Conservation (phyloP, 2,113 vertebrate species). For the Lates calcarifer region DNA sequence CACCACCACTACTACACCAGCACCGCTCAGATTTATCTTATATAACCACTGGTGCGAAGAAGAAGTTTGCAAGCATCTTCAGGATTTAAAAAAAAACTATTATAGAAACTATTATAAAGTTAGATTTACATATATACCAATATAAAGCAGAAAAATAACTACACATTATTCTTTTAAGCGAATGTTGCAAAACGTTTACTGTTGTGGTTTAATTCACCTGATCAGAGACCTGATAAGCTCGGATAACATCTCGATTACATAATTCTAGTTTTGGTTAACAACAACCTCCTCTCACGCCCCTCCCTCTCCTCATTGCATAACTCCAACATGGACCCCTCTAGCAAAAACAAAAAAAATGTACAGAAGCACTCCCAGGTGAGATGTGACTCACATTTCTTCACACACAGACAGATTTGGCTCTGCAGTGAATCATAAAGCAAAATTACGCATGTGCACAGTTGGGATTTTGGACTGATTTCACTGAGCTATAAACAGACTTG, state of each 20-base stretch:
- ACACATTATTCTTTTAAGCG: not conserved
- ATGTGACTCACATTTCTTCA: conserved; percentile 13
- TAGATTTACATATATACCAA: not conserved
- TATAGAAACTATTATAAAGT: not conserved
- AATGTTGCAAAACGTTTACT: not conserved
- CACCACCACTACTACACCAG: conserved; percentile 65
- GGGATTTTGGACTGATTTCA: not conserved
- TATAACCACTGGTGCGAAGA: not conserved
- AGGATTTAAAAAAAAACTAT: not conserved
- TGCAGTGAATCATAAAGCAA: not conserved
- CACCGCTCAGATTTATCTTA: not conserved
- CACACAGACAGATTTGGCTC: not conserved
- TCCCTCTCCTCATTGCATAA: conserved; percentile 77
- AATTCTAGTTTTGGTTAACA: conserved; percentile 75
- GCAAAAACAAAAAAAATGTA: conserved; percentile 45
- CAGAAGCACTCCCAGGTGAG: conserved; percentile 44
- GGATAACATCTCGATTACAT: conserved; percentile 69
- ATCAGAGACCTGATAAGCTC: conserved; percentile 17
- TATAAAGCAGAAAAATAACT: not conserved
- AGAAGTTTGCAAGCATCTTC: not conserved
- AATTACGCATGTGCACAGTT: not conserved
- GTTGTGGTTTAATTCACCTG: not conserved
- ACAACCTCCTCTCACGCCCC: conserved; percentile 59
- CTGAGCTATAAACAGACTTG: not conserved
- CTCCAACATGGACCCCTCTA: conserved; percentile 64